These are phyloP conservation scores for Aplocera efformata DNA, from an alignment of 2,888 invertebrate species.

Conservation along the genomic window DNA sequence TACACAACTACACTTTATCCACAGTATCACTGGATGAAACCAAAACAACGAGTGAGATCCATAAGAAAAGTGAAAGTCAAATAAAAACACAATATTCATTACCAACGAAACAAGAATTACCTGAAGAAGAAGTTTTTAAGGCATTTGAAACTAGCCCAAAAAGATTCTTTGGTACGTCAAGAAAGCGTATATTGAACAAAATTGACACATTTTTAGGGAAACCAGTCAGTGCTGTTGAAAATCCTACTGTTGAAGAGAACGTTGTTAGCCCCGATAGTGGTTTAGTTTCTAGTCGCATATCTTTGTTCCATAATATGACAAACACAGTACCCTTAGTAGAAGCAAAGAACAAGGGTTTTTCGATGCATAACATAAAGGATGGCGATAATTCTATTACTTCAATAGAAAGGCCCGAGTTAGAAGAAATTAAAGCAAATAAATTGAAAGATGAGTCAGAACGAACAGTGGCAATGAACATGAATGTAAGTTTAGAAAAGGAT, in stretches of 20 bases:
- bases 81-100: conserved; percentile 1
- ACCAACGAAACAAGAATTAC: conserved; percentile 60
- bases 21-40: conserved; percentile 29
- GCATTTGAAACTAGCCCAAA: conserved; percentile 76
- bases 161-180: conserved; percentile 71
- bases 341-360: conserved; percentile 50
- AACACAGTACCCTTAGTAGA: conserved; percentile 56
- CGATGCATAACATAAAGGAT: conserved; percentile 54
- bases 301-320: conserved; percentile 66
- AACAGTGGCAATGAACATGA: conserved; percentile 1
- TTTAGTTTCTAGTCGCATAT: conserved; percentile 72
- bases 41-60: conserved; percentile 14
- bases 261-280: conserved; percentile 59
- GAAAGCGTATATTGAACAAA: conserved; percentile 70
- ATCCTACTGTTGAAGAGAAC: conserved; percentile 36
- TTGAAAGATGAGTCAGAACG: conserved; percentile 7
- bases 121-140: conserved; percentile 73
- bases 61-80: conserved; percentile 8
- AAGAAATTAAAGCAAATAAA: conserved; percentile 7
- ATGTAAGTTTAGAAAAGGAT: conserved; percentile 22
- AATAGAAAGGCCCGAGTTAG: conserved; percentile 19
- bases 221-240: conserved; percentile 43
- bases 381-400: conserved; percentile 29
- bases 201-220: conserved; percentile 68
- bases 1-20: conserved; percentile 27